phyloP scores from a whole-genome alignment of 2,797 vertebrate genomes.

The Microhierax caerulescens region DNA sequence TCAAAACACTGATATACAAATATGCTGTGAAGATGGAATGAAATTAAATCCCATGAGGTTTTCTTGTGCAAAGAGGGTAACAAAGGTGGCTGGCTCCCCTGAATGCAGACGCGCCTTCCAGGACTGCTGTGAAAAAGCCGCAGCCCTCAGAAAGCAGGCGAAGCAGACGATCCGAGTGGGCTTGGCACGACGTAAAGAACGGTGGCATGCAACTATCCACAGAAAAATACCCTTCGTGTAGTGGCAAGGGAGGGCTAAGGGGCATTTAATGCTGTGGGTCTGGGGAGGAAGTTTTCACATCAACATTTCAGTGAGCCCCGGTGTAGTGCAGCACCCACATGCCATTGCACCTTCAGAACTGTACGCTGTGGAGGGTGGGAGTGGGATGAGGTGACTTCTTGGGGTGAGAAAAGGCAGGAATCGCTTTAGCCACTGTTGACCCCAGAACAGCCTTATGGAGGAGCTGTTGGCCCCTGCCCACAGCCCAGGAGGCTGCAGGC shows the following conservation, averaged over 20 bases:
- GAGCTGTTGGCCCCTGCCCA: not conserved
- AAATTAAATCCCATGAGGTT: conserved; percentile 30
- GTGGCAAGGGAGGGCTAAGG: not conserved
- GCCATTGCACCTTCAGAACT: accelerated
- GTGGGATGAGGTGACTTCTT: accelerated
- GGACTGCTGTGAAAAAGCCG: conserved; percentile 68
- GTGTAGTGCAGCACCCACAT: not conserved
- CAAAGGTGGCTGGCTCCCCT: not conserved
- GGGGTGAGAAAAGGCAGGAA: not conserved
- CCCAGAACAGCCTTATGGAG: not conserved
- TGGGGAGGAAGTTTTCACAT: not conserved
- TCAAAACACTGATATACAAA: not conserved
- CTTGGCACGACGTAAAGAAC: conserved; percentile 70
- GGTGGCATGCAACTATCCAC: not conserved
- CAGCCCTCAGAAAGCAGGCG: not conserved
- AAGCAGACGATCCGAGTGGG: not conserved
- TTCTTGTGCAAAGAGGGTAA: conserved; percentile 54
- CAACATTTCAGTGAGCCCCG: accelerated
- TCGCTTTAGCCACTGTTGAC: accelerated
- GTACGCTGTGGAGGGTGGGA: not conserved
- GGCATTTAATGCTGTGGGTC: not conserved
- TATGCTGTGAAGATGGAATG: conserved; percentile 73
- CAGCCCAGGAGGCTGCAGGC: not conserved
- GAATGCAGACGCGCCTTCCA: conserved; percentile 52
- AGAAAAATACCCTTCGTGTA: not conserved